Percentiles rank a stretch among this genome's conserved stretches.
Evolutionary conservation across 2,888 invertebrate genomes (phyloP).

Genomic region (Drosophila suboccidentalis): DNA sequence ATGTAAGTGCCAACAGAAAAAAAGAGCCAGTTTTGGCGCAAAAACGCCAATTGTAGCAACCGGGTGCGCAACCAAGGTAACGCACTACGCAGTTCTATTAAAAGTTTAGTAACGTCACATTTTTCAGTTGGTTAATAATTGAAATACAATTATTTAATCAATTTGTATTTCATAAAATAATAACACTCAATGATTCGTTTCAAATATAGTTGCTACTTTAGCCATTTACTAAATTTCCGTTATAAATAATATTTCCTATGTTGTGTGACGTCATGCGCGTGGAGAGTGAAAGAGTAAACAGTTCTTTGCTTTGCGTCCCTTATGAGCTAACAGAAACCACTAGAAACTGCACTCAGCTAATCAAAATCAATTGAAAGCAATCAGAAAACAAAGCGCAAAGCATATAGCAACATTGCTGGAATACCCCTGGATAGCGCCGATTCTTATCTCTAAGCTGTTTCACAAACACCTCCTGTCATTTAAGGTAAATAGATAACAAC

Average conservation of each 20-base stretch:
- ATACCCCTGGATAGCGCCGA: constrained; percentile 12
- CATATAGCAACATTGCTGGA: constrained; percentile 4
- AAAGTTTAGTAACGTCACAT: not conserved
- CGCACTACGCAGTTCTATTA: not conserved
- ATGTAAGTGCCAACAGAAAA: no score
- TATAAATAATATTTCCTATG: not conserved
- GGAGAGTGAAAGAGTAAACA: constrained; percentile 6
- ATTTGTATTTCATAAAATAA: not conserved
- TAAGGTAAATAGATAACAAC: constrained; percentile 40
- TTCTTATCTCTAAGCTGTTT: constrained; percentile 24
- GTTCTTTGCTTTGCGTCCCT: constrained; percentile 1
- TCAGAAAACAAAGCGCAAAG: constrained; percentile 27
- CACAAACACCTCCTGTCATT: not conserved
- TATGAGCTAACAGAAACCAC: not conserved
- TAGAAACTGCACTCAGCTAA: constrained; percentile 28
- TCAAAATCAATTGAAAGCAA: constrained; percentile 66
- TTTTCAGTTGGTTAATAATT: not conserved
- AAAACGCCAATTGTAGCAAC: no score
- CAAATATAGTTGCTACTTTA: not conserved
- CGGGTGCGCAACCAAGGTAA: not conserved
- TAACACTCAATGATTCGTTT: not conserved
- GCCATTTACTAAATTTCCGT: not conserved
- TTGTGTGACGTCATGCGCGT: constrained; percentile 41
- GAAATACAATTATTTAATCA: no score
- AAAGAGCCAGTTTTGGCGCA: no score